Evolutionary conservation across 2,113 vertebrate genomes (phyloP).

Genomic region (Hyla sarda): DNA sequence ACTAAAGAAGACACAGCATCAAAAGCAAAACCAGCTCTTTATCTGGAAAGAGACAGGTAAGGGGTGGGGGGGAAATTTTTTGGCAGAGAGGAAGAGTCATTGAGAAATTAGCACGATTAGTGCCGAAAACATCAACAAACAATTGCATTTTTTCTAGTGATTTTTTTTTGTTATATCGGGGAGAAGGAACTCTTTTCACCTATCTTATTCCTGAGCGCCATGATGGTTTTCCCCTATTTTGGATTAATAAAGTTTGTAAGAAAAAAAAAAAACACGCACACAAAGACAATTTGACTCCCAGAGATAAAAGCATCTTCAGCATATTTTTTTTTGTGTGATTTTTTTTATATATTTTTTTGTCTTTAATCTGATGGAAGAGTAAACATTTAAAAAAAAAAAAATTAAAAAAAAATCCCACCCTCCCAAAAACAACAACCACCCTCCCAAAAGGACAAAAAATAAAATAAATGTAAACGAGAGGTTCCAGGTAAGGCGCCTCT

Average conservation of each 20-base stretch:
- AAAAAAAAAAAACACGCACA: conserved; percentile 76
- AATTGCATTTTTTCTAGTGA: conserved; percentile 87
- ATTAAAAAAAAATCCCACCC: conserved; percentile 61
- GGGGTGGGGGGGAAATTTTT: conserved; percentile 78
- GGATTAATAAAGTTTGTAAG: conserved; percentile 73
- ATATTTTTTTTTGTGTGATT: conserved; percentile 81
- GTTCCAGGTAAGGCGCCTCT: conserved; percentile 84
- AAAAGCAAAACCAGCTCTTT: conserved; percentile 84
- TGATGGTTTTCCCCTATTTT: conserved; percentile 89
- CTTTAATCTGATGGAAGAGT: conserved; percentile 95
- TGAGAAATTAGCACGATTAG: conserved; percentile 93
- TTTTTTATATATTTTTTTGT: conserved; percentile 78
- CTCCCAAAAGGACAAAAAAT: conserved; percentile 64
- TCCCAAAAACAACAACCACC: background rate
- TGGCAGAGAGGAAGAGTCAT: conserved; percentile 92
- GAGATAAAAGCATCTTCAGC: conserved; percentile 98
- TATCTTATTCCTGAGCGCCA: conserved; percentile 99
- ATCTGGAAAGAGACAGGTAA: conserved; percentile 77
- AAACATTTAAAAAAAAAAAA: conserved; percentile 96
- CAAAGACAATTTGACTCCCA: conserved; percentile 99
- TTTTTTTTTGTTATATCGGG: conserved; percentile 71
- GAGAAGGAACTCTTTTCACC: conserved; percentile 63
- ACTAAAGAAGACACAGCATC: conserved; percentile 89
- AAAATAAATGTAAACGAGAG: conserved; percentile 98
- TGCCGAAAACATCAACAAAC: conserved; percentile 94